Evolutionary conservation across 2,888 invertebrate species (phyloP).

Genomic region (Leptopilina drosophilae): DNA sequence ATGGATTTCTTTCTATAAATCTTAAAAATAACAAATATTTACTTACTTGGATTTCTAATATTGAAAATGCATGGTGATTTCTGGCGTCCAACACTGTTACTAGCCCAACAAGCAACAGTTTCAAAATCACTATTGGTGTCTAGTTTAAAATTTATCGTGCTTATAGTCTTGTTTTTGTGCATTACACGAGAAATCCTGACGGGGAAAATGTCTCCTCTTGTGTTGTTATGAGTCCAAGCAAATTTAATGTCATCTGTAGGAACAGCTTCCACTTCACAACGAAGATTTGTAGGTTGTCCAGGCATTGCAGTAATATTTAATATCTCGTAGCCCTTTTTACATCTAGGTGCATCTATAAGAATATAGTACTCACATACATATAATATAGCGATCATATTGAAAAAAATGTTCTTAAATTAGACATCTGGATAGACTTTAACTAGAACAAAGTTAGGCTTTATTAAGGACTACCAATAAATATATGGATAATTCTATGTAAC

Average conservation of each 20-base stretch:
- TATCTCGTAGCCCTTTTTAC: conserved; percentile 84
- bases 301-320: conserved; percentile 86
- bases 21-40: conserved; percentile 36
- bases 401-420: too few species aligned
- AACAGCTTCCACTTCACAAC: conserved; percentile 90
- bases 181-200: conserved; percentile 81
- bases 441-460: too few species aligned
- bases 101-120: conserved; percentile 92
- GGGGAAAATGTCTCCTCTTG: conserved; percentile 85
- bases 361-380: too few species aligned
- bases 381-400: too few species aligned
- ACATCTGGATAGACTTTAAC: too few species aligned
- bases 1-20: too few species aligned
- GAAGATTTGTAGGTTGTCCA: conserved; percentile 85
- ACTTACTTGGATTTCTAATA: conserved; percentile 88
- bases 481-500: too few species aligned
- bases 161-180: conserved; percentile 72
- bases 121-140: conserved; percentile 83
- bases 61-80: conserved; percentile 89
- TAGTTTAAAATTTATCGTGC: conserved; percentile 80
- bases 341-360: conserved; percentile 85
- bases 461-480: too few species aligned
- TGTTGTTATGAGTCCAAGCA: conserved; percentile 92
- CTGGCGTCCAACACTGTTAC: conserved; percentile 90
- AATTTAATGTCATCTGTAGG: conserved; percentile 85